Evolutionary conservation across 2,797 vertebrate genomes (phyloP).

Genomic region (Myotis myotis): DNA sequence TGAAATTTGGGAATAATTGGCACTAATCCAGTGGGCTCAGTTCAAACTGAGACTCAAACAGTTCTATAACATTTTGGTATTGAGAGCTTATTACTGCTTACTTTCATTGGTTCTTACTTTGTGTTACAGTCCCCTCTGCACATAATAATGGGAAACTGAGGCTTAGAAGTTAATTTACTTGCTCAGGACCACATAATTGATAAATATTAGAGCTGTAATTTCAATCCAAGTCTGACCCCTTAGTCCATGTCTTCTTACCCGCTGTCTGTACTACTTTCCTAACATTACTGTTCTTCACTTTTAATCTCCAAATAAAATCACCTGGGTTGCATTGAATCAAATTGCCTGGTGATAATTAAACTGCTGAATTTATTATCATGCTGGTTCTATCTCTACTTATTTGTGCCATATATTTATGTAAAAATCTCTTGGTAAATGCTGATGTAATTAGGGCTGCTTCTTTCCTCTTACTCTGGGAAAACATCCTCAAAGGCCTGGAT

Average conservation of each 20-base stretch:
- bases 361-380: conserved; percentile 11
- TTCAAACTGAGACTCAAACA: neutral
- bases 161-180: neutral
- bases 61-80: neutral
- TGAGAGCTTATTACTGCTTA: neutral
- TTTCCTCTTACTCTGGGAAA: conserved; percentile 17
- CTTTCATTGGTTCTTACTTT: neutral
- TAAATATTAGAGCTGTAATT: neutral
- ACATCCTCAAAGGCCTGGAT: neutral
- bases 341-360: conserved; percentile 24
- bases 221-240: neutral
- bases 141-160: neutral
- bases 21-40: neutral
- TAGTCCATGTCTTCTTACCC: neutral
- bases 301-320: neutral
- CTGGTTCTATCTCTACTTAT: neutral
- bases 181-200: neutral
- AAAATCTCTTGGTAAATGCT: neutral
- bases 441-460: neutral
- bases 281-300: neutral
- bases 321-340: neutral
- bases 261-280: neutral
- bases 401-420: neutral
- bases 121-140: neutral
- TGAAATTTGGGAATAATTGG: conserved; percentile 17